phyloP scores from a whole-genome alignment of 2,797 vertebrate species.

The Trematomus bernacchii region DNA sequence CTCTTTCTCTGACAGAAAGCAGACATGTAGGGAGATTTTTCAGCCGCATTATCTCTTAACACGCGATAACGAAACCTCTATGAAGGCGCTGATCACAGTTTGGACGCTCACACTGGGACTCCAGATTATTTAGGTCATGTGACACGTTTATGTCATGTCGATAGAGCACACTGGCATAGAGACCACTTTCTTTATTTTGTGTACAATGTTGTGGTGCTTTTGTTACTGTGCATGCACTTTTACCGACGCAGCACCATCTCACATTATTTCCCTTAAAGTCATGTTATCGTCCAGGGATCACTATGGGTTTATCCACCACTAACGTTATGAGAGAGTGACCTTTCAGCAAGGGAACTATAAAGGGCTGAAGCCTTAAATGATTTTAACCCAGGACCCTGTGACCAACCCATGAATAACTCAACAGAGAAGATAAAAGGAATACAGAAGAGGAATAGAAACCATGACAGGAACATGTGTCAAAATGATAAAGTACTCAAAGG shows the following conservation, averaged over 20 bases:
- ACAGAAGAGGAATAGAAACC: neutral
- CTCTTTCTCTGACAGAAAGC: slow-evolving; percentile 36
- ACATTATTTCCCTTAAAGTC: neutral
- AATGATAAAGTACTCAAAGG: neutral
- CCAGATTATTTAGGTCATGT: too few relatives aligned
- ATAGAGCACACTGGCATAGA: too few relatives aligned
- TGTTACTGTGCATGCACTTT: neutral
- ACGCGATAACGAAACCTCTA: neutral
- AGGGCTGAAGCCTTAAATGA: neutral
- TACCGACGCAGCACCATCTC: neutral
- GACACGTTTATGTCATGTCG: too few relatives aligned
- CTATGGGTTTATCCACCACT: neutral
- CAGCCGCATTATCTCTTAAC: slow-evolving; percentile 15
- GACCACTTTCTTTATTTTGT: too few relatives aligned
- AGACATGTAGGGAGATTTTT: slow-evolving; percentile 25
- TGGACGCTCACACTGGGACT: too few relatives aligned
- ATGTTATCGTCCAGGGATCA: neutral
- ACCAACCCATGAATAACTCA: slow-evolving; percentile 9
- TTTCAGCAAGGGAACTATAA: neutral
- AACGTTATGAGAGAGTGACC: neutral
- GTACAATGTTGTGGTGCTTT: neutral
- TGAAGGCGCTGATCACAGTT: too few relatives aligned
- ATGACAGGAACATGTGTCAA: slow-evolving; percentile 1
- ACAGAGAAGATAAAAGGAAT: slow-evolving; percentile 11
- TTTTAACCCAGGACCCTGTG: neutral